Base-by-base conservation (phyloP, 1,140 invertebrate species). In the Adelges cooleyi region DNA sequence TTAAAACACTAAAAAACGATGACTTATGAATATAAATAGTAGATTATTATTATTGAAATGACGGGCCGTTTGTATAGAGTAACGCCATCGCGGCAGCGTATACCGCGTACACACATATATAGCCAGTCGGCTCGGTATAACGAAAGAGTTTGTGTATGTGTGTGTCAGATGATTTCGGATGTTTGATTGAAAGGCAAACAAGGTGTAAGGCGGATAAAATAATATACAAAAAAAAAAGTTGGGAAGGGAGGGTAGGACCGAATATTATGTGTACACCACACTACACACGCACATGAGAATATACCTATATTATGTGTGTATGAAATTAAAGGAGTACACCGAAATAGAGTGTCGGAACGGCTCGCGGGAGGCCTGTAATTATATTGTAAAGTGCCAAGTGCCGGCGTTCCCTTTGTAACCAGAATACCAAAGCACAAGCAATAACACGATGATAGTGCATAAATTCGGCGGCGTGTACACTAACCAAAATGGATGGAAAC, bases 1-100 rank as follows among this genome's bases (percentile, higher is more conserved):
- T 62, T 62, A 62, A 62, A 62, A 62, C 56, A 62, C 56, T 62
- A 62, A 62, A 59, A 62, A 62, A 62, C 56, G 56, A 62, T 62
- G 56, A 62, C 56, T 62, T 62, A 62, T 48, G 56, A 62, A 48
- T 62, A 62, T 62, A 62, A 62, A 62, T 62, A n/a, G n/a, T n/a
- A 62, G 42, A 62, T 62, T 56, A 56, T 56, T 56, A 54, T 54
- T 62, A 62, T 62, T 62, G 56, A 62, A 62, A 62, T 62, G 56
- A 62, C 56, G 42, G 23, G 38, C 23, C 54, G 54, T 59, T 59
- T 59, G 27, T 33, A 33, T 33, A 20, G n/a, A n/a, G 25, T 46
- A 62, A 62, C 56, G 56, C 42, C 56, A 33, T 27, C 15, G 53
- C 20, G 5, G 18, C 18, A 9, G n/a, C 18, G 17, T 40, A n/a